These are phyloP conservation scores for Brachynemurus nebulosus DNA, from an alignment of 2,888 invertebrate genomes.

Conservation along the genomic window DNA sequence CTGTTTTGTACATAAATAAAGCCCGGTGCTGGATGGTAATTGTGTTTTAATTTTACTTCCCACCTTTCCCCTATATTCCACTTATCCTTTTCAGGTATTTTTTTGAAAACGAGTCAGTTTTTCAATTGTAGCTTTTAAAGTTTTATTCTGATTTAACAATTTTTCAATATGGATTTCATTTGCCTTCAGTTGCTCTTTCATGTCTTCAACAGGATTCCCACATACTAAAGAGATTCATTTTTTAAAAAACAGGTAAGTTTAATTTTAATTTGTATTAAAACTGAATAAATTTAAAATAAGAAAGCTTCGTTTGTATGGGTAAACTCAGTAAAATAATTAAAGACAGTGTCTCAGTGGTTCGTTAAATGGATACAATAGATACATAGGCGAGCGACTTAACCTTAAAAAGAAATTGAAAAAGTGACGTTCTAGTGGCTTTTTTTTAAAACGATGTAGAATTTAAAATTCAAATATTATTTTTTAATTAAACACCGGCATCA, in stretches of 20 bases:
- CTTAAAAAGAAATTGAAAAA: too few species aligned
- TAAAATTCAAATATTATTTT: too few species aligned
- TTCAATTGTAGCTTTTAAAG: neutral
- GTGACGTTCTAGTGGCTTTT: too few species aligned
- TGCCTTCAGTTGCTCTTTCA: neutral
- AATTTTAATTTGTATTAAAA: neutral
- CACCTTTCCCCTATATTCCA: neutral
- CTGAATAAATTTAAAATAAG: too few species aligned
- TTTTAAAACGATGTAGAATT: too few species aligned
- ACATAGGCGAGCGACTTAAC: too few species aligned
- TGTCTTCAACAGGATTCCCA: neutral
- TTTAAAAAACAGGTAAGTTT: neutral
- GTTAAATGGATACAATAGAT: too few species aligned
- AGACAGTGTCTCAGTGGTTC: too few species aligned
- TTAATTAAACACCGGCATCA: too few species aligned
- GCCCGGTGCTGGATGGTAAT: constrained; percentile 8
- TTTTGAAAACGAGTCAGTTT: neutral
- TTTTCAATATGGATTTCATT: neutral
- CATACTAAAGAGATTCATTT: neutral
- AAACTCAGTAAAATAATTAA: too few species aligned
- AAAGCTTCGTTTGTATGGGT: too few species aligned
- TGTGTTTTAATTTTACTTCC: neutral
- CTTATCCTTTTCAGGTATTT: neutral
- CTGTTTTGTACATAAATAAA: constrained; percentile 9
- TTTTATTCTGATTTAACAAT: neutral